These are phyloP conservation scores for Drosophila kambysellisi DNA, from an alignment of 2,888 invertebrate genomes.

Conservation along the genomic window DNA sequence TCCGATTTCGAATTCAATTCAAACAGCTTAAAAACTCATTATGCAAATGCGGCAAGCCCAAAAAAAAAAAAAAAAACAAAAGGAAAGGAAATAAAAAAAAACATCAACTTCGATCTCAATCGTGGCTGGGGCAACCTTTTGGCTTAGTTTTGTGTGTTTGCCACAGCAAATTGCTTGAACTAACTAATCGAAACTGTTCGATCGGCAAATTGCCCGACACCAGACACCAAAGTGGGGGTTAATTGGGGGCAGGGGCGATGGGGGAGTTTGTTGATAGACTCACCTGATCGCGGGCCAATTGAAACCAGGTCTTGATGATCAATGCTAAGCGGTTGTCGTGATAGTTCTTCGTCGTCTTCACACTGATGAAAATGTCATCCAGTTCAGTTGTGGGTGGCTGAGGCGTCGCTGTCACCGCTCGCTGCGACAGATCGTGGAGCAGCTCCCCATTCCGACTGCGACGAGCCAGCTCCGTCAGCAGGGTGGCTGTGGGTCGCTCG, in stretches of 20 bases:
- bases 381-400: constrained; percentile 89
- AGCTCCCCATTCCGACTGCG: constrained; percentile 83
- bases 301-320: constrained; percentile 98
- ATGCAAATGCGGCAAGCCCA: constrained; percentile 71
- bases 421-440: constrained; percentile 83
- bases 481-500: constrained; percentile 80
- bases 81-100: background rate
- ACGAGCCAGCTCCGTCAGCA: constrained; percentile 80
- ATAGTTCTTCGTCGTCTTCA: constrained; percentile 96
- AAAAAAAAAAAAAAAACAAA: background rate
- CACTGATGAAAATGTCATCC: constrained; percentile 96
- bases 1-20: constrained; percentile 66
- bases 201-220: constrained; percentile 45
- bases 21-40: constrained; percentile 79
- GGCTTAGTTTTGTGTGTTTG: constrained; percentile 12
- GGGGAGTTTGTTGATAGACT: constrained; percentile 66
- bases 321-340: constrained; percentile 93
- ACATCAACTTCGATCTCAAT: constrained; percentile 35
- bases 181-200: constrained; percentile 49
- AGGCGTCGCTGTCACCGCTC: constrained; percentile 85
- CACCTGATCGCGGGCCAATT: constrained; percentile 96
- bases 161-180: constrained; percentile 61
- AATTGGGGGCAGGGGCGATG: background rate
- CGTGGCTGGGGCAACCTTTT: constrained; percentile 55
- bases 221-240: constrained; percentile 1